A percentile compares a stretch with the other conserved stretches of the same genome.
phyloP scores from a whole-genome alignment of 2,113 vertebrate species.

The Siniperca chuatsi region DNA sequence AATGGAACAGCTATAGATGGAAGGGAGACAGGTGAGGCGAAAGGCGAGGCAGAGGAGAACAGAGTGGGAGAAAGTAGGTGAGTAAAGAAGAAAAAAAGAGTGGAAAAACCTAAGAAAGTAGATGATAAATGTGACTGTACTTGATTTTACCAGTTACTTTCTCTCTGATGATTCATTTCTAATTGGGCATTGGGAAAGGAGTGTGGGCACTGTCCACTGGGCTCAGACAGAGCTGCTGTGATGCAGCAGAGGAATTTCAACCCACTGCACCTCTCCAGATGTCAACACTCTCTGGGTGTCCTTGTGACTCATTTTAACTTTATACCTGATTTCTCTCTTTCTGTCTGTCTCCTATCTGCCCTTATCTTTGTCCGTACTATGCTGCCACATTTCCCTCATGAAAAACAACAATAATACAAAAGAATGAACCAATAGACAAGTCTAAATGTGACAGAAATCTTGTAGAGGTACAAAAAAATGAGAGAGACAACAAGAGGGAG shows the following conservation, averaged over 20 bases:
- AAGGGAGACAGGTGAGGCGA: slow-evolving; percentile 42
- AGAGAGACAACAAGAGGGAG: neutral
- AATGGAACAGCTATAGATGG: slow-evolving; percentile 40
- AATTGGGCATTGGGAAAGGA: slow-evolving; percentile 44
- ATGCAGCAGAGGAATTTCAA: slow-evolving; percentile 28
- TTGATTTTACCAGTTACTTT: slow-evolving; percentile 31
- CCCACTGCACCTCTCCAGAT: slow-evolving; percentile 37
- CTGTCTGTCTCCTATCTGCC: slow-evolving; percentile 1
- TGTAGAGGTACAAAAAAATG: neutral
- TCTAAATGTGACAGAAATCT: slow-evolving; percentile 9
- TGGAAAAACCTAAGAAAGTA: neutral
- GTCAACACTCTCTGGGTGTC: slow-evolving; percentile 16
- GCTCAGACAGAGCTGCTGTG: slow-evolving; percentile 47
- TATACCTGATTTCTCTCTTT: slow-evolving; percentile 37
- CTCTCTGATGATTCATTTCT: slow-evolving; percentile 45
- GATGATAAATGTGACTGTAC: slow-evolving; percentile 23
- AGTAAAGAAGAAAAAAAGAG: neutral
- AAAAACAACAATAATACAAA: slow-evolving; percentile 16
- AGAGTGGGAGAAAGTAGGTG: neutral
- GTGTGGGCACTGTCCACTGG: slow-evolving; percentile 41
- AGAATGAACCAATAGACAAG: slow-evolving; percentile 18
- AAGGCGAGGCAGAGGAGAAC: slow-evolving; percentile 26
- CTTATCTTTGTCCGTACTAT: neutral
- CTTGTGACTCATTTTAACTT: slow-evolving; percentile 48
- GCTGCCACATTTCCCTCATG: slow-evolving; percentile 2